These are phyloP conservation scores for Reticulitermes speratus DNA, from an alignment of 1,140 invertebrate genomes.

Conservation along the genomic window DNA sequence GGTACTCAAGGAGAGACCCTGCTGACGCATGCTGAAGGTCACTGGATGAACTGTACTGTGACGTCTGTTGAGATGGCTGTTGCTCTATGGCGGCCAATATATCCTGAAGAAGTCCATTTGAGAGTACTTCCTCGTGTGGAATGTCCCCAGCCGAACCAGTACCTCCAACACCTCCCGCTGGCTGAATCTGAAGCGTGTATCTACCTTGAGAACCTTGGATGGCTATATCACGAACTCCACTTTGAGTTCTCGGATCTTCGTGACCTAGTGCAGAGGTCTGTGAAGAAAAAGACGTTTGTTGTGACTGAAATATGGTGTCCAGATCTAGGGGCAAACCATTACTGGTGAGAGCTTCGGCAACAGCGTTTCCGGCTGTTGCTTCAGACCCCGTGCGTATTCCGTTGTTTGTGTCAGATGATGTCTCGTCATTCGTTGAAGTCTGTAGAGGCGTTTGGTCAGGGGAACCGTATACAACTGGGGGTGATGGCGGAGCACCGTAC, in stretches of 20 bases:
- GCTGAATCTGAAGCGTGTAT: slow-evolving; percentile 73
- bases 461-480: neutral
- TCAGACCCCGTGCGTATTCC: neutral
- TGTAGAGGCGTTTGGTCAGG: slow-evolving; percentile 22
- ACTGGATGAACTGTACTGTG: neutral
- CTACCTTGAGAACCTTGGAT: slow-evolving; percentile 60
- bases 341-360: slow-evolving; percentile 5
- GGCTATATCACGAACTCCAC: slow-evolving; percentile 52
- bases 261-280: neutral
- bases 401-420: neutral
- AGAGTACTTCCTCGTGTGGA: slow-evolving; percentile 71
- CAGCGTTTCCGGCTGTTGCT: slow-evolving; percentile 11
- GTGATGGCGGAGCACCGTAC: neutral
- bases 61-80: neutral
- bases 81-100: slow-evolving; percentile 70
- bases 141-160: slow-evolving; percentile 46
- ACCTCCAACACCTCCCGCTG: slow-evolving; percentile 48
- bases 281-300: neutral
- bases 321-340: slow-evolving; percentile 23
- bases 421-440: neutral
- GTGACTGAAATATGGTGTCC: slow-evolving; percentile 19
- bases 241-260: slow-evolving; percentile 19
- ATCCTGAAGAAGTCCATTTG: slow-evolving; percentile 72
- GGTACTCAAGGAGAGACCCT: neutral
- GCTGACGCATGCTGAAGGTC: neutral